phyloP scores from a whole-genome alignment of 2,113 vertebrate genomes.

The Galbula dea region DNA sequence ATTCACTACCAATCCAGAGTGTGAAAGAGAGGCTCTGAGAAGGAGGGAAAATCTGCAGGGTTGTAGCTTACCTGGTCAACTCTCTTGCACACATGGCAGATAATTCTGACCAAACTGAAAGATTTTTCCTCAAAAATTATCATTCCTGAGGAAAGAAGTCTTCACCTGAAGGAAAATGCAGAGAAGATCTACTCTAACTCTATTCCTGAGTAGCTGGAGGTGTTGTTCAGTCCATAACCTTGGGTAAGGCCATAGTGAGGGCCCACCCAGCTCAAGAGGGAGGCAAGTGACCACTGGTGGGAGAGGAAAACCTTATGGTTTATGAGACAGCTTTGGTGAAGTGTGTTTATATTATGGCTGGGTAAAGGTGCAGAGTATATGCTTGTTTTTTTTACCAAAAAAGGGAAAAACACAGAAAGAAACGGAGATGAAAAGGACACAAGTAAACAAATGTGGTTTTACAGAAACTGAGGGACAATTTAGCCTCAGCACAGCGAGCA shows the following conservation, averaged over 20 bases:
- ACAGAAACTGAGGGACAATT: conserved; percentile 50
- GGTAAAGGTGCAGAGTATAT: neutral
- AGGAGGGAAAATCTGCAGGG: neutral
- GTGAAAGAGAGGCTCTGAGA: neutral
- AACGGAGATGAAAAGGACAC: neutral
- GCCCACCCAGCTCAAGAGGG: neutral
- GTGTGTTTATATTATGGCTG: neutral
- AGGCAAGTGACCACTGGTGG: neutral
- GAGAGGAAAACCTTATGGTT: neutral
- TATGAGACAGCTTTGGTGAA: neutral
- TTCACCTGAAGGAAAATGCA: neutral
- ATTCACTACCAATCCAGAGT: neutral
- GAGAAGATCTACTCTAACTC: neutral
- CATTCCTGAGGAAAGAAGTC: neutral
- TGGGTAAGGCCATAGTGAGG: neutral
- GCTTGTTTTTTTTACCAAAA: neutral
- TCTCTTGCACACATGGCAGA: neutral
- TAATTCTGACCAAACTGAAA: neutral
- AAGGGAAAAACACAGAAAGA: conserved; percentile 20
- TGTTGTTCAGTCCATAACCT: neutral
- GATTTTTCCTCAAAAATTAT: neutral
- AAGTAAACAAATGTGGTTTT: conserved; percentile 60
- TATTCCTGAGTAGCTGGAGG: neutral
- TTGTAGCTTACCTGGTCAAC: neutral
- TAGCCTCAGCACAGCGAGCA: conserved; percentile 29